phyloP scores from a whole-genome alignment of 2,888 invertebrate species.

The Perdita meconis region DNA sequence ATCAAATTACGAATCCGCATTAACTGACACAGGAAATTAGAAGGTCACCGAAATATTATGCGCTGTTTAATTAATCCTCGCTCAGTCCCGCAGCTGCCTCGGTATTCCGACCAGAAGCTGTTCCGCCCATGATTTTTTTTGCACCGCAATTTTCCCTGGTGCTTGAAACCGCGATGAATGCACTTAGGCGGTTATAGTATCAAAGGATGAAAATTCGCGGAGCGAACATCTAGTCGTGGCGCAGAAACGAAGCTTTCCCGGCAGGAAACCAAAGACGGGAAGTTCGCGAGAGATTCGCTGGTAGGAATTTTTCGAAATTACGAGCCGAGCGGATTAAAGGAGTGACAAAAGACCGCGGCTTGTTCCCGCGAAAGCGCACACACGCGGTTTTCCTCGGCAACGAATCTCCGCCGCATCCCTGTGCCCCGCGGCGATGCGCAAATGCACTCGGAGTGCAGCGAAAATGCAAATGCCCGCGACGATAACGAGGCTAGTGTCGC shows the following conservation, averaged over 20 bases:
- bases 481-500: conserved; percentile 51
- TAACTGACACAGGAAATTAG: conserved; percentile 59
- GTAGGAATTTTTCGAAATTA: not conserved
- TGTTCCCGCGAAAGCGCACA: conserved; percentile 29
- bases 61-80: conserved; percentile 43
- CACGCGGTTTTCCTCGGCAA: conserved; percentile 33
- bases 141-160: not conserved
- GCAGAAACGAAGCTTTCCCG: too few species aligned
- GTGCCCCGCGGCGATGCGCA: conserved; percentile 29
- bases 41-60: conserved; percentile 52
- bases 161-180: too few species aligned
- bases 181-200: too few species aligned
- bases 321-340: conserved; percentile 9
- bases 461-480: conserved; percentile 64
- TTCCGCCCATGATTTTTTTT: not conserved
- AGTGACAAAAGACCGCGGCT: not conserved
- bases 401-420: conserved; percentile 20
- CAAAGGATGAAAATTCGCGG: too few species aligned
- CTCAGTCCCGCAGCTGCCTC: conserved; percentile 13
- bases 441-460: conserved; percentile 46
- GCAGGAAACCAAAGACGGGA: too few species aligned
- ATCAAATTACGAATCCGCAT: conserved; percentile 66
- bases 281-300: too few species aligned
- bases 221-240: too few species aligned
- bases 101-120: conserved; percentile 4